A percentile compares a stretch with the other conserved stretches of the same genome.
phyloP scores from a whole-genome alignment of 2,888 invertebrate genomes.

The Blastobasis lacticolella region DNA sequence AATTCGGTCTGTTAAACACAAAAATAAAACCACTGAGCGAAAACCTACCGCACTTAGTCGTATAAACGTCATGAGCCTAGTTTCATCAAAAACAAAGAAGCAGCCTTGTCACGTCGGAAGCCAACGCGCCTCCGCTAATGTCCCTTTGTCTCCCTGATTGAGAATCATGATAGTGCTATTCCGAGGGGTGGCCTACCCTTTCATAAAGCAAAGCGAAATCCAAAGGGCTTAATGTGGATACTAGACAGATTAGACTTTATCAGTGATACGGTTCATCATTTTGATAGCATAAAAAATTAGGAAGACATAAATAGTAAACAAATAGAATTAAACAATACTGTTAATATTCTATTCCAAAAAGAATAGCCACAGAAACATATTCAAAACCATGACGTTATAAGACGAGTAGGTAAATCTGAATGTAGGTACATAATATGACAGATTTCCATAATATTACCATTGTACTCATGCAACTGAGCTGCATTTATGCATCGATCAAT shows the following conservation, averaged over 20 bases:
- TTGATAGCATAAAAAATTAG: no score
- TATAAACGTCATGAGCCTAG: constrained; percentile 9
- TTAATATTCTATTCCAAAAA: no score
- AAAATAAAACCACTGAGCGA: neutral
- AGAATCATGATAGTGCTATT: constrained; percentile 7
- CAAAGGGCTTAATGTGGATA: no score
- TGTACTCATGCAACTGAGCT: no score
- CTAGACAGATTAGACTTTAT: no score
- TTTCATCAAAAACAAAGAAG: neutral
- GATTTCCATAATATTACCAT: neutral
- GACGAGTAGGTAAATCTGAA: no score
- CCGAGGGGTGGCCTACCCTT: neutral
- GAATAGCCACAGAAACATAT: no score
- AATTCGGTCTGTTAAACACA: neutral
- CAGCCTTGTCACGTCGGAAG: constrained; percentile 18
- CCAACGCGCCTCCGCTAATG: constrained; percentile 18
- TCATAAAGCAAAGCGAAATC: neutral
- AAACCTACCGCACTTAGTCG: neutral
- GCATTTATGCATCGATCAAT: no score
- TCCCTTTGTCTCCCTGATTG: constrained; percentile 21
- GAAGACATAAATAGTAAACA: no score
- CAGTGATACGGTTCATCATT: no score
- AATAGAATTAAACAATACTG: no score
- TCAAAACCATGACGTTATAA: no score
- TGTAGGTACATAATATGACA: neutral